Conservation (phyloP, 2,888 invertebrate genomes). For the Polymixis lichenea region DNA sequence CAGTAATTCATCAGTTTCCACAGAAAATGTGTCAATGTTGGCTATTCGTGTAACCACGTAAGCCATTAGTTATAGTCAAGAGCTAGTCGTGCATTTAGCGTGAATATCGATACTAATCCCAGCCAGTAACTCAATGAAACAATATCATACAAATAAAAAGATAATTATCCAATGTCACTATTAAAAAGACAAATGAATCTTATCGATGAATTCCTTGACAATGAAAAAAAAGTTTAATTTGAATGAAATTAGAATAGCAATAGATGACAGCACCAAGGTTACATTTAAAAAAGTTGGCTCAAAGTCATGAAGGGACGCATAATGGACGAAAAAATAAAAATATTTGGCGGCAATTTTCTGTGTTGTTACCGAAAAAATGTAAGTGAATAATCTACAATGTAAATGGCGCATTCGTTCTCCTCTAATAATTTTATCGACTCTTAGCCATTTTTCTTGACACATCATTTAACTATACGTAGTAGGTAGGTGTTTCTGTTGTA, state of each 20-base stretch:
- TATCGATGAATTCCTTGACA: slow-evolving; percentile 51
- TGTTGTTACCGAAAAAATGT: not conserved
- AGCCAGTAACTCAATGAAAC: slow-evolving; percentile 14
- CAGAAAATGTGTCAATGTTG: slow-evolving; percentile 36
- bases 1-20: slow-evolving; percentile 14
- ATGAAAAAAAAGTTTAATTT: slow-evolving; percentile 41
- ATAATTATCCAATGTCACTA: slow-evolving; percentile 13
- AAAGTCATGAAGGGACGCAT: slow-evolving; percentile 7
- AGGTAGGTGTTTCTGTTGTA: not conserved
- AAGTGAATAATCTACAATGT: not conserved
- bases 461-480: too few species aligned
- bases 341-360: slow-evolving; percentile 20
- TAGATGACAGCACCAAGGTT: slow-evolving; percentile 58
- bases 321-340: slow-evolving; percentile 24
- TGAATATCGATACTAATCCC: slow-evolving; percentile 7
- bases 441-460: not conserved
- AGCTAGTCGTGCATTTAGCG: slow-evolving; percentile 15
- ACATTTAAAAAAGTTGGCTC: slow-evolving; percentile 51
- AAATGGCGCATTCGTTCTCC: not conserved
- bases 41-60: slow-evolving; percentile 18
- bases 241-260: slow-evolving; percentile 46
- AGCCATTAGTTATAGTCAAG: slow-evolving; percentile 15
- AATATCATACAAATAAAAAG: slow-evolving; percentile 3
- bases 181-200: slow-evolving; percentile 38
- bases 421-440: not conserved